Conservation (phyloP, 1,140 invertebrate genomes). For the Bombus affinis region DNA sequence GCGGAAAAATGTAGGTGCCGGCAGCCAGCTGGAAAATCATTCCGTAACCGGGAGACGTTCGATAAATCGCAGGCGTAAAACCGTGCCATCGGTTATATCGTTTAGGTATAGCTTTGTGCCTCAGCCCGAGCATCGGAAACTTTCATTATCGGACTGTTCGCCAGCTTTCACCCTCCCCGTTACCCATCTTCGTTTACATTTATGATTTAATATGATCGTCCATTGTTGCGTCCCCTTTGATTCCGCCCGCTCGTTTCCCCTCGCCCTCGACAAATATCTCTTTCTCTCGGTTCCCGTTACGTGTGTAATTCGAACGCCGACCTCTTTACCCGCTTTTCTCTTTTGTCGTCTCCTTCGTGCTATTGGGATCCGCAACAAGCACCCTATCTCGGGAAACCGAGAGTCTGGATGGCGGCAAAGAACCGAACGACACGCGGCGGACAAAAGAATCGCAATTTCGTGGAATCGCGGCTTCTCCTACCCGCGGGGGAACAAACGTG, state of each 20-base stretch:
- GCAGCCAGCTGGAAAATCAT: not conserved
- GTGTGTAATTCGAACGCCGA: constrained; percentile 68
- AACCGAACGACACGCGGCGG: not conserved
- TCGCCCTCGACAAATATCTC: constrained; percentile 67
- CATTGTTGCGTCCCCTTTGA: constrained; percentile 69
- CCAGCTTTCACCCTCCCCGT: constrained; percentile 33
- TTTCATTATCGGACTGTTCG: constrained; percentile 65
- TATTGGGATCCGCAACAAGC: not conserved
- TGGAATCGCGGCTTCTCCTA: not conserved
- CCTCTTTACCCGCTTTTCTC: constrained; percentile 41
- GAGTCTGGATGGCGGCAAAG: not conserved
- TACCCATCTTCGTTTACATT: constrained; percentile 72
- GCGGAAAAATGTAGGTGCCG: not conserved
- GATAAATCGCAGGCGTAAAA: constrained; percentile 39
- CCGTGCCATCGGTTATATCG: constrained; percentile 23
- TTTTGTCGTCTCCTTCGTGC: not conserved
- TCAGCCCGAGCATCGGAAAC: constrained; percentile 46
- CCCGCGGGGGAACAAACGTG: not conserved
- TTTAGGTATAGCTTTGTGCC: constrained; percentile 24
- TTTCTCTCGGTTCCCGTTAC: constrained; percentile 67
- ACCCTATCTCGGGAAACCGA: not conserved
- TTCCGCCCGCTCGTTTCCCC: constrained; percentile 31
- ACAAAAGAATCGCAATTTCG: constrained; percentile 7
- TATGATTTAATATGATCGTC: constrained; percentile 75
- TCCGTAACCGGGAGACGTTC: not conserved